These are phyloP conservation scores for Cerastoderma edule DNA, from an alignment of 2,888 invertebrate genomes.

Conservation along the genomic window DNA sequence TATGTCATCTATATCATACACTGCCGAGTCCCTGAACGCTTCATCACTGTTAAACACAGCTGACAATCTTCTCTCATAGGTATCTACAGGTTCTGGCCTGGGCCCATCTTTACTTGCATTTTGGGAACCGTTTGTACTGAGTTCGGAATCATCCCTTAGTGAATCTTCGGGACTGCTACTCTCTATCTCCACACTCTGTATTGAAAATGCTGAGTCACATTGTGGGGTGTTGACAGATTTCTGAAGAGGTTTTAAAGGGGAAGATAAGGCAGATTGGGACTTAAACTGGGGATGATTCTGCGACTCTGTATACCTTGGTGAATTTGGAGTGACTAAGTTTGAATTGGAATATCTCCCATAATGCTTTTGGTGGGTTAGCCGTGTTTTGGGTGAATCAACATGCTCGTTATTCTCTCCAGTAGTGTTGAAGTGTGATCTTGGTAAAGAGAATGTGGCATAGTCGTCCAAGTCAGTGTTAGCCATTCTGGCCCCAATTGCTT, in stretches of 20 bases:
- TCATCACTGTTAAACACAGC: conserved; percentile 85
- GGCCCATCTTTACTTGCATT: conserved; percentile 22
- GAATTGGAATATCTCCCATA: conserved; percentile 50
- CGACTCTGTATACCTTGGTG: conserved; percentile 25
- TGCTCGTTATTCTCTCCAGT: conserved; percentile 10
- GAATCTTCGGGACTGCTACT: conserved; percentile 59
- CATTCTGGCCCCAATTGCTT: conserved; percentile 72
- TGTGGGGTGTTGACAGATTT: conserved; percentile 65
- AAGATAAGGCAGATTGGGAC: conserved; percentile 37
- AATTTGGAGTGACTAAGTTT: conserved; percentile 29
- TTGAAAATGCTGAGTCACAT: conserved; percentile 75
- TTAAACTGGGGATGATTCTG: conserved; percentile 15
- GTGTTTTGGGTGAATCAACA: conserved; percentile 25
- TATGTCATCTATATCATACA: conserved; percentile 88
- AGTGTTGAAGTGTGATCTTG: conserved; percentile 27
- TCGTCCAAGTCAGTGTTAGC: conserved; percentile 65
- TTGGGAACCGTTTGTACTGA: conserved; percentile 6
- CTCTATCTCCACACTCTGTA: conserved; percentile 67
- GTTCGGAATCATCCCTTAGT: conserved; percentile 31
- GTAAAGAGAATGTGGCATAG: conserved; percentile 58
- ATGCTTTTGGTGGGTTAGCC: conserved; percentile 11
- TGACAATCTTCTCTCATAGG: conserved; percentile 83
- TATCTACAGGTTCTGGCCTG: conserved; percentile 61
- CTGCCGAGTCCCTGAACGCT: conserved; percentile 91
- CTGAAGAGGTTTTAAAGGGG: conserved; percentile 36